Evolutionary conservation across 2,888 invertebrate genomes (phyloP), one percentile per base, ranked within the genome.

Genomic region (Osmoderma eremita): DNA sequence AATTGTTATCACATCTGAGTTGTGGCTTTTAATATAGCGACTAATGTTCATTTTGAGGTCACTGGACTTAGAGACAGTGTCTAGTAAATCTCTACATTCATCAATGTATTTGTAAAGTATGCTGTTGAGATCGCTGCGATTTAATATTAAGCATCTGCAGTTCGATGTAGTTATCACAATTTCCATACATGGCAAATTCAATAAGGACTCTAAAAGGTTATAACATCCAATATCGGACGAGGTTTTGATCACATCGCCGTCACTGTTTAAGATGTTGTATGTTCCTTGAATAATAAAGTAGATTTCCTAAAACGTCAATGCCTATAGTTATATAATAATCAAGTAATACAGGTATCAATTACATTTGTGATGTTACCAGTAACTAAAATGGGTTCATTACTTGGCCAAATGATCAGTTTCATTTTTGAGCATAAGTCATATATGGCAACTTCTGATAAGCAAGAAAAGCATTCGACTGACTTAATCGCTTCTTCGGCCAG

Each of bases 401-500:
- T 58, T 3, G 68, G 68, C 36, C 64, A 45, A 41, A 45, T 17
- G 5, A 38, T 15, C 8, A 53, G 6, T n/a, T 41, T 50, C 17
- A 54, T 6, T n/a, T 38, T 54, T 5, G 49, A 41, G 24, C 62
- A 68, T 38, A 68, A 36, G 45, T 68, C 65, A 17, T 56, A 50
- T 10, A 61, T 42, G 3, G 65, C 36, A 4, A 42, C 45, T 15
- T 68, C 65, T 20, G 68, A 42, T 13, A 68, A 65, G 38, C 15
- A 13, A 30, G 42, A 12, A 8, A 68, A 68, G 10, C 39, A 61
- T 18, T 50, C 30, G 10, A 42, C n/a, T 1, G 51, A 18, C 17
- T 53, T 65, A 12, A 68, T 17, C 13, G 18, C 38, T 2, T 68
- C 36, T 20, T 30, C 64, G 0, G 45, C 53, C 24, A 56, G 10